Evolutionary conservation across 2,113 vertebrate species (phyloP).

Genomic region (Leuciscus idus): DNA sequence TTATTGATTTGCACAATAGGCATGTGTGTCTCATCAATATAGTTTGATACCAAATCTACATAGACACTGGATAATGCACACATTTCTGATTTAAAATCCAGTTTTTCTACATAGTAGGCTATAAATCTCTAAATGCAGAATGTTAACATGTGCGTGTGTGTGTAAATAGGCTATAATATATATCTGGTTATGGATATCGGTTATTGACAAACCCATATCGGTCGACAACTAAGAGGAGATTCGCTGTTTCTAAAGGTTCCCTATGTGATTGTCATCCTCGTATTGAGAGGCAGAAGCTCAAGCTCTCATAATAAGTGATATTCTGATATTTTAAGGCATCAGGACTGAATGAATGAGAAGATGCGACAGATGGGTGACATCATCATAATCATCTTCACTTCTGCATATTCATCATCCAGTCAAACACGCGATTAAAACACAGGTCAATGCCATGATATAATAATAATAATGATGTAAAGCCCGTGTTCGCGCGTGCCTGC

Average conservation of each 20-base stretch:
- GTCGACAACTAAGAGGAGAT: background rate
- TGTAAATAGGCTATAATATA: too few species aligned
- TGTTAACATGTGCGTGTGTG: too few species aligned
- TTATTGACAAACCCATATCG: too few species aligned
- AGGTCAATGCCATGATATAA: background rate
- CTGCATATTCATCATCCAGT: background rate
- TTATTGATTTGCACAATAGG: background rate
- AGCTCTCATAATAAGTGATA: too few species aligned
- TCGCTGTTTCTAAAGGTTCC: too few species aligned
- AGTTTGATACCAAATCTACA: background rate
- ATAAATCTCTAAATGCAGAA: too few species aligned
- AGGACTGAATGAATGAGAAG: slow-evolving; percentile 1
- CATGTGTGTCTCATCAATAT: background rate
- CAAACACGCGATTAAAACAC: background rate
- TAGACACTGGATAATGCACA: background rate
- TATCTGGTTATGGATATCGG: too few species aligned
- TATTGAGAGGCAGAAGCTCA: too few species aligned
- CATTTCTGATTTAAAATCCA: background rate
- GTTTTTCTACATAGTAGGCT: too few species aligned
- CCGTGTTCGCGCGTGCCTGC: background rate
- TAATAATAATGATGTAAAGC: background rate
- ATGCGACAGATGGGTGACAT: slow-evolving; percentile 20
- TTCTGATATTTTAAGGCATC: background rate
- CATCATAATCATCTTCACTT: background rate
- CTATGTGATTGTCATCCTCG: too few species aligned